Evolutionary conservation across 2,797 vertebrate genomes (phyloP).

Genomic region (Xenentodon cancila): DNA sequence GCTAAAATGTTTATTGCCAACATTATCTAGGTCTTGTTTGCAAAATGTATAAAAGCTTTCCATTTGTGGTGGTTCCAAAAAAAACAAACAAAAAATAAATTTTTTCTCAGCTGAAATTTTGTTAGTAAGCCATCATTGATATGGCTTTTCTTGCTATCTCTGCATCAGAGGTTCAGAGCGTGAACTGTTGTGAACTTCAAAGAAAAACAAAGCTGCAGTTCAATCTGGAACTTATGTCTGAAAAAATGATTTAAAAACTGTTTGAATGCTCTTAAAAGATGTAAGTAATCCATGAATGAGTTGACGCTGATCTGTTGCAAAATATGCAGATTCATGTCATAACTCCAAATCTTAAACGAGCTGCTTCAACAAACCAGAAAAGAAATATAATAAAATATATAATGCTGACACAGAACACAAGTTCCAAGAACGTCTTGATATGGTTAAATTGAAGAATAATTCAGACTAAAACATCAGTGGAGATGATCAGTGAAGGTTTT

Average conservation of each 20-base stretch:
- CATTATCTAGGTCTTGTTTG: slow-evolving; percentile 54
- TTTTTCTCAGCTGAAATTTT: too few relatives aligned
- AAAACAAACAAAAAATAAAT: too few relatives aligned
- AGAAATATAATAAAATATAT: too few relatives aligned
- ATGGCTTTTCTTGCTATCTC: slow-evolving; percentile 53
- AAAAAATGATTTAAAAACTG: slow-evolving; percentile 16
- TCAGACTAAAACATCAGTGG: too few relatives aligned
- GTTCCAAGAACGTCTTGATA: too few relatives aligned
- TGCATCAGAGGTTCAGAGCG: slow-evolving; percentile 36
- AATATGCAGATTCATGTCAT: too few relatives aligned
- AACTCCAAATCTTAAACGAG: background rate
- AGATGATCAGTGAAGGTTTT: too few relatives aligned
- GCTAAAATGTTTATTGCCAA: slow-evolving; percentile 43
- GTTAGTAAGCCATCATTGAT: slow-evolving; percentile 45
- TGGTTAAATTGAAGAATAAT: too few relatives aligned
- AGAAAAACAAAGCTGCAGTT: slow-evolving; percentile 18
- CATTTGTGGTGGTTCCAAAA: slow-evolving; percentile 43
- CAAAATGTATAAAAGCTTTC: slow-evolving; percentile 57
- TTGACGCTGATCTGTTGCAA: background rate
- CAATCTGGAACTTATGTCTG: slow-evolving; percentile 16
- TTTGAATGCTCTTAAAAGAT: slow-evolving; percentile 8
- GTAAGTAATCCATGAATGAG: background rate
- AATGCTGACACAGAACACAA: too few relatives aligned
- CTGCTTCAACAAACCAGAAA: background rate
- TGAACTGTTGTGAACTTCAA: slow-evolving; percentile 42